Conservation (phyloP, 2,113 vertebrate species). For the Corythornis vintsioides region DNA sequence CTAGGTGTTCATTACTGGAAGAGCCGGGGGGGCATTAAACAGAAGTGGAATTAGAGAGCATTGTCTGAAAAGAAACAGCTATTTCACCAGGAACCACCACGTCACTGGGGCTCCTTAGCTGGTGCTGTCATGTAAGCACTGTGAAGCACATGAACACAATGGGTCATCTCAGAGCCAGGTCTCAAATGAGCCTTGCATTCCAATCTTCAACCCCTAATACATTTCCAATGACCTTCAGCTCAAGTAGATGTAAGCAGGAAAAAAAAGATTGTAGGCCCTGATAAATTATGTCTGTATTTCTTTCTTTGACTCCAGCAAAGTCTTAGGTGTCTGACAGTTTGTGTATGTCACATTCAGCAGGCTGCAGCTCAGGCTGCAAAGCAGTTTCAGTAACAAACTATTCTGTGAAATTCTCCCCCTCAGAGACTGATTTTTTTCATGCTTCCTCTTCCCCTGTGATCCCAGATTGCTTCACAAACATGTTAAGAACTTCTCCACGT, state of each 20-base stretch:
- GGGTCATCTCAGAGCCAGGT: not conserved
- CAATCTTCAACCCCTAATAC: slow-evolving; percentile 30
- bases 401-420: not conserved
- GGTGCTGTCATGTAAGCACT: not conserved
- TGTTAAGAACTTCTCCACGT: not conserved
- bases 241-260: slow-evolving; percentile 14
- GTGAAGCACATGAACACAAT: not conserved
- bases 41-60: not conserved
- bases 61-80: slow-evolving; percentile 1
- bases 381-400: not conserved
- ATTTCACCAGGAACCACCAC: not conserved
- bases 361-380: not conserved
- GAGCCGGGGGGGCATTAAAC: not conserved
- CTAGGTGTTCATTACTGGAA: slow-evolving; percentile 9
- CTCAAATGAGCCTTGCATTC: slow-evolving; percentile 28
- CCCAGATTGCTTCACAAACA: not conserved
- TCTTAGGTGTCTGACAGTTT: not conserved
- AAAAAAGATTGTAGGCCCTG: not conserved
- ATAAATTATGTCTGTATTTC: slow-evolving; percentile 34
- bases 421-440: not conserved
- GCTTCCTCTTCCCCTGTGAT: not conserved
- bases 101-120: not conserved
- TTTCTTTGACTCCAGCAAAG: slow-evolving; percentile 28
- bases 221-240: slow-evolving; percentile 53
- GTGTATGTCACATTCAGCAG: slow-evolving; percentile 2